phyloP scores from a whole-genome alignment of 2,797 vertebrate species.

The Sebastes matsubarae region DNA sequence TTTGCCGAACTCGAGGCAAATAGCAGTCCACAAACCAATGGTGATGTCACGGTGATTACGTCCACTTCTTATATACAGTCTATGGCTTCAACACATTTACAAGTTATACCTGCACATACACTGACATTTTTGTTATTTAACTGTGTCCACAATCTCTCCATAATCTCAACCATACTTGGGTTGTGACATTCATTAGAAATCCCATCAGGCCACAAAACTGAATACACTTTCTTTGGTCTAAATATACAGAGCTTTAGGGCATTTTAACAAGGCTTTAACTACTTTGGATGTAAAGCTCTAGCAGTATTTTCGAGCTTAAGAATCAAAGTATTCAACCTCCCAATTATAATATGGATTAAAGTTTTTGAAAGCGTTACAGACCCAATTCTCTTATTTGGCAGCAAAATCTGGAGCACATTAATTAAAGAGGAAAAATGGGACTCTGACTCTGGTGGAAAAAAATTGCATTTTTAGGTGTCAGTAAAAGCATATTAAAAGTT shows the following conservation, averaged over 20 bases:
- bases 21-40: too few species aligned
- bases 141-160: background rate
- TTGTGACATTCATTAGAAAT: background rate
- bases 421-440: slow-evolving; percentile 7
- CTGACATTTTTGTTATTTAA: background rate
- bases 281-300: slow-evolving; percentile 2
- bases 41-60: too few species aligned
- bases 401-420: slow-evolving; percentile 16
- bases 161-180: background rate
- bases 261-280: slow-evolving; percentile 17
- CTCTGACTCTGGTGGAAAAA: background rate
- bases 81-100: background rate
- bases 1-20: too few species aligned
- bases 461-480: slow-evolving; percentile 8
- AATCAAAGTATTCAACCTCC: slow-evolving; percentile 12
- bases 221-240: background rate
- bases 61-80: too few species aligned
- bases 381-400: background rate
- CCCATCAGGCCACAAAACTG: background rate
- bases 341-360: slow-evolving; percentile 35
- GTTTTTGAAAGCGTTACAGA: slow-evolving; percentile 13
- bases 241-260: background rate
- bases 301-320: slow-evolving; percentile 1
- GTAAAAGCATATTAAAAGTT: slow-evolving; percentile 11
- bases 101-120: background rate